Evolutionary conservation across 2,797 vertebrate species (phyloP), one percentile per base, ranked within the genome.

Genomic region (Phrynocephalus vlangalii): DNA sequence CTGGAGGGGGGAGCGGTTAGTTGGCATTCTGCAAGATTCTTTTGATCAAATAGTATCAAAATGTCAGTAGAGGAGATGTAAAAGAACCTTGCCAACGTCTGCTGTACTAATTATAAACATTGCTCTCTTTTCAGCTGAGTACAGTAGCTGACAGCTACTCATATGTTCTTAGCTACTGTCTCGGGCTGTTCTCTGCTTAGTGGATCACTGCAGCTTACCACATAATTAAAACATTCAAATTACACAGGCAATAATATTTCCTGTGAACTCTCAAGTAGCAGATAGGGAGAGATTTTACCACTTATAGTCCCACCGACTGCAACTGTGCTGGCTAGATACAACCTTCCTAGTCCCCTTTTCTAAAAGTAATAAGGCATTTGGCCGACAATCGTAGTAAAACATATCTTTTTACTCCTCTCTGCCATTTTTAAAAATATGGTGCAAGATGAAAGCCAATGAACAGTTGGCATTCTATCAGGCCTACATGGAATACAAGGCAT

Each of bases 401-500:
- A 63, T 67, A 71, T 86, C 87, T 90, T 84, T 90, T 84, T 86
- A 92, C 90, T 89, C 72, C 83, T 78, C 76, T 77, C 63, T 26
- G 75, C 68, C 83, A 85, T 77, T 92, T 84, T 89, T 81, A 89
- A 87, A 50, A 75, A 84, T 2, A 20, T 83, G 90, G 44, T 68
- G 87, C 85, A 73, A 90, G 90, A 79, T 88, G 92, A 70, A 85
- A 93, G 68, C 15, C 70, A 88, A 83, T 26, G 92, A 92, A 24
- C 92, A 91, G 78, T 20, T 86, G 33, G 6, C 33, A 89, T 92
- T 88, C 79, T 79, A 75, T 86, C 56, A 52, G 24, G 81, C 11
- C 38, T 79, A 88, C 22, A 70, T 84, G 85, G 90, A 90, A 71
- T 48, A 82, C 86, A 92, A 90, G 10, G 33, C 66, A 87, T n/a